phyloP scores from a whole-genome alignment of 2,888 invertebrate species.

The Dolomedes plantarius region DNA sequence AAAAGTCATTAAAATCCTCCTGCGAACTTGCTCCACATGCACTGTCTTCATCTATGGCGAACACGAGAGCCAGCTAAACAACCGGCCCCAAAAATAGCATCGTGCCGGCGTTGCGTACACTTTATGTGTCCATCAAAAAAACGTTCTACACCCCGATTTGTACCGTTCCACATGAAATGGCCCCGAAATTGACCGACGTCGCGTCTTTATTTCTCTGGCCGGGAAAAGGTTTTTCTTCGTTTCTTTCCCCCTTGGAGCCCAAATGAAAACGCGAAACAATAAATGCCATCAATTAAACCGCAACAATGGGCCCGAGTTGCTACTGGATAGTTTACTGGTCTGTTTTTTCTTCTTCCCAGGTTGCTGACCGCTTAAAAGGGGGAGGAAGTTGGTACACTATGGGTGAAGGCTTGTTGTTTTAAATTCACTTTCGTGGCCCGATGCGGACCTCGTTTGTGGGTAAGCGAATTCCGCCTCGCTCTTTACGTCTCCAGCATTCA shows the following conservation, averaged over 20 bases:
- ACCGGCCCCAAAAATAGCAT: conserved; percentile 12
- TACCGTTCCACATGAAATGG: conserved; percentile 44
- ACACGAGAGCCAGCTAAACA: neutral
- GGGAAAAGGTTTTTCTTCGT: neutral
- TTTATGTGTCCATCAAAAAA: conserved; percentile 20
- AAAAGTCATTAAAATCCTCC: neutral
- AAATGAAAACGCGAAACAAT: neutral
- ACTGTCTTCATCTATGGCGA: neutral
- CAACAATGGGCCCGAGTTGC: conserved; percentile 15
- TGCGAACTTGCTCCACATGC: neutral
- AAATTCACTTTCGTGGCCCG: too few relatives aligned
- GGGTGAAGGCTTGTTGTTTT: too few relatives aligned
- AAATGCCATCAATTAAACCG: conserved; percentile 26
- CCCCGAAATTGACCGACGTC: conserved; percentile 5
- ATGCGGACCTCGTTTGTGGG: too few relatives aligned
- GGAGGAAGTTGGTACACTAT: conserved; percentile 3
- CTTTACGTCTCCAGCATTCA: too few relatives aligned
- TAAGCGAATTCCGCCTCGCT: too few relatives aligned
- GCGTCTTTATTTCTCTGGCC: conserved; percentile 5
- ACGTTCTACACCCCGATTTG: conserved; percentile 29
- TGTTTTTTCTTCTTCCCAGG: neutral
- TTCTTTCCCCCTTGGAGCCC: neutral
- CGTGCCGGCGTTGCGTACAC: too few relatives aligned
- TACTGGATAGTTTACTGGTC: neutral
- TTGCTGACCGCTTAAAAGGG: conserved; percentile 6